A percentile compares a stretch with the other conserved stretches of the same genome.
These are phyloP conservation scores for Frankliniella intonsa DNA, from an alignment of 2,888 invertebrate species.

Conservation along the genomic window DNA sequence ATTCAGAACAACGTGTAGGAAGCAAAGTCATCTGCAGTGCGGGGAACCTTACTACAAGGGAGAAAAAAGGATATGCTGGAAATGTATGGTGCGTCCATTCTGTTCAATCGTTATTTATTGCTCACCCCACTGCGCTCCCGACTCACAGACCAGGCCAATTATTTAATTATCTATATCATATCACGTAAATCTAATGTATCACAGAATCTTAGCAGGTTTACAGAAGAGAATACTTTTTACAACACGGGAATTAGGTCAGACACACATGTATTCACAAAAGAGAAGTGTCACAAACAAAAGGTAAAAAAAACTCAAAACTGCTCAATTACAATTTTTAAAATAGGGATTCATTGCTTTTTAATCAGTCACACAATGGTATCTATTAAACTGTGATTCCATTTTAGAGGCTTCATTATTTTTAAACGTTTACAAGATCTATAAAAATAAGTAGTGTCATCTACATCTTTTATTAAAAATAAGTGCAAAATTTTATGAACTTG, in stretches of 20 bases:
- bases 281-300: too few species aligned
- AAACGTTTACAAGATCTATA: background rate
- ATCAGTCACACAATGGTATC: too few species aligned
- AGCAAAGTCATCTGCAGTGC: background rate
- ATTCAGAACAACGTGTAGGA: conserved; percentile 53
- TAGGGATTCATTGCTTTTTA: too few species aligned
- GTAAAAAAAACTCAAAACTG: too few species aligned
- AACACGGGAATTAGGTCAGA: too few species aligned
- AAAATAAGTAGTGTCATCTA: background rate
- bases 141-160: background rate
- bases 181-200: conserved; percentile 16
- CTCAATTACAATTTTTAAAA: too few species aligned
- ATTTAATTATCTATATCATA: background rate
- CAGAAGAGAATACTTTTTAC: too few species aligned
- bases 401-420: too few species aligned
- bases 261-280: too few species aligned
- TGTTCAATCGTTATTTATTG: background rate
- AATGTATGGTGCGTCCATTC: background rate
- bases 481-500: background rate
- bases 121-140: background rate
- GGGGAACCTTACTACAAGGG: too few species aligned
- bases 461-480: background rate
- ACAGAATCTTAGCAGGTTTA: background rate
- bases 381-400: too few species aligned
- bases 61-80: background rate